Conservation (phyloP, 2,888 invertebrate species). For the Drosophila borborema region DNA sequence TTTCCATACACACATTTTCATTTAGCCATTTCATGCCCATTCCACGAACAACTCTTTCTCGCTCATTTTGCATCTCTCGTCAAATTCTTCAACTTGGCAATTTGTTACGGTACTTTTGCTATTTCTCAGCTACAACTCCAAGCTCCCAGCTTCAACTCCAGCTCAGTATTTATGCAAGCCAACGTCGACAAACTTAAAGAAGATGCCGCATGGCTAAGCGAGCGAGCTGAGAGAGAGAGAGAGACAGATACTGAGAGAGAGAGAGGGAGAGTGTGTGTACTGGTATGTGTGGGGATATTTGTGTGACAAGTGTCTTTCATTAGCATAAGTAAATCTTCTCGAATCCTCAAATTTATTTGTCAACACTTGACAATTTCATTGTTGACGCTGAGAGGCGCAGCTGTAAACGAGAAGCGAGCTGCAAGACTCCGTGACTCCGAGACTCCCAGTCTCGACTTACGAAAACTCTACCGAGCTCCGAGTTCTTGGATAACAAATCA, state of each 20-base stretch:
- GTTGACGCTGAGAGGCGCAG: constrained; percentile 69
- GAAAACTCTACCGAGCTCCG: not conserved
- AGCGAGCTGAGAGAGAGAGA: not conserved
- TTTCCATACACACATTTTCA: constrained; percentile 34
- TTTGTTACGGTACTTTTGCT: constrained; percentile 74
- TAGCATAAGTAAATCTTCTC: constrained; percentile 80
- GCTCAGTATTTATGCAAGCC: constrained; percentile 67
- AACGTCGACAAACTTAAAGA: constrained; percentile 65
- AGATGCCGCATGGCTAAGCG: constrained; percentile 58
- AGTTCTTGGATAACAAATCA: constrained; percentile 71
- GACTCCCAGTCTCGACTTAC: constrained; percentile 9
- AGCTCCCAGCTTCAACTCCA: constrained; percentile 17
- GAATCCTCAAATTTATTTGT: constrained; percentile 84
- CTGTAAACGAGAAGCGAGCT: constrained; percentile 52
- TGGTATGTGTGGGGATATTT: constrained; percentile 60
- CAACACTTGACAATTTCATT: constrained; percentile 84
- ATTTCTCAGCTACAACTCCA: constrained; percentile 24
- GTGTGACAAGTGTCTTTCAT: constrained; percentile 81
- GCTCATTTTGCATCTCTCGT: constrained; percentile 61
- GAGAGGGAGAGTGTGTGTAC: constrained; percentile 2
- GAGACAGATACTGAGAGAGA: not conserved
- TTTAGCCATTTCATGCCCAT: constrained; percentile 42
- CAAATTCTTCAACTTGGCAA: constrained; percentile 69
- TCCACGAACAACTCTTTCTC: constrained; percentile 59
- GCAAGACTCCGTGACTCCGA: constrained; percentile 6